These are phyloP conservation scores for Rotaria sp. DNA, from an alignment of 2,888 invertebrate genomes.

Conservation along the genomic window DNA sequence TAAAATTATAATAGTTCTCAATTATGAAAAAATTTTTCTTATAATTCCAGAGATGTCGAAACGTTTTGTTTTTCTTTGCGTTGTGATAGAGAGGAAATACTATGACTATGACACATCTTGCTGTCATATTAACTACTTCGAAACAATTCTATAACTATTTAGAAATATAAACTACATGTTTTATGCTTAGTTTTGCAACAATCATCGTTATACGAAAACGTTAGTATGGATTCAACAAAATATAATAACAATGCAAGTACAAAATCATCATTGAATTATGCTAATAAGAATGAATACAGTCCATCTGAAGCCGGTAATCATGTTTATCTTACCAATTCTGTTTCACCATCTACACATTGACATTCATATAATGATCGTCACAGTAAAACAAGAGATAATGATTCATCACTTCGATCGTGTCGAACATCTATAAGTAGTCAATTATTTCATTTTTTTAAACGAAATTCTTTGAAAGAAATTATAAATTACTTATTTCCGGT, in stretches of 20 bases:
- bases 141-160: neutral
- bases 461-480: no score
- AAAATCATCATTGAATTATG: neutral
- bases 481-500: neutral
- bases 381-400: neutral
- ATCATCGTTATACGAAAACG: neutral
- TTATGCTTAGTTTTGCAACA: no score
- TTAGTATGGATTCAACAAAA: neutral
- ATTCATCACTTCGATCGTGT: neutral
- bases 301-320: neutral
- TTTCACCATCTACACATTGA: neutral
- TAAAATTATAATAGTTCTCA: no score
- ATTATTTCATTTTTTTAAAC: neutral
- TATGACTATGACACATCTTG: no score
- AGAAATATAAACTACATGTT: no score
- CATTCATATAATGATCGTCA: neutral
- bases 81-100: no score
- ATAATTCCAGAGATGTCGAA: no score
- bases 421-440: neutral
- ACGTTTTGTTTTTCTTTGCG: no score
- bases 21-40: no score
- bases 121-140: no score
- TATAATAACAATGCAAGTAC: neutral
- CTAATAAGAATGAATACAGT: neutral
- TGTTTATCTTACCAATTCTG: neutral